Percentiles rank a stretch among this genome's conserved stretches.
These are phyloP conservation scores for Rutilus rutilus DNA, from an alignment of 2,113 vertebrate species.

Conservation along the genomic window DNA sequence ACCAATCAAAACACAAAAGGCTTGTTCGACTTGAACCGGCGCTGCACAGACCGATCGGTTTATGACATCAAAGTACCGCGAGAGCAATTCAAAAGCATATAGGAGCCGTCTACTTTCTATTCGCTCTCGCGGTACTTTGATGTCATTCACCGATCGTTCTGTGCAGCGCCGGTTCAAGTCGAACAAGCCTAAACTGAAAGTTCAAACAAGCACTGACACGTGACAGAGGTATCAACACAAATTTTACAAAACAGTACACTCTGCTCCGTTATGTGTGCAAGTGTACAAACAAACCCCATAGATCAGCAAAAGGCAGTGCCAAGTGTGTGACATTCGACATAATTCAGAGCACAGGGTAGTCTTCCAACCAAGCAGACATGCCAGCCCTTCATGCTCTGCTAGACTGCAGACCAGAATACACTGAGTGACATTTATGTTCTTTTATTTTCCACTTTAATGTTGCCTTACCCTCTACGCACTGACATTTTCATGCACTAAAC, in stretches of 20 bases:
- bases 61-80: no score
- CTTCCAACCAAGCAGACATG: conserved; percentile 67
- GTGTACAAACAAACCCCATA: conserved; percentile 47
- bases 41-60: no score
- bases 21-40: no score
- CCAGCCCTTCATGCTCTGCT: conserved; percentile 63
- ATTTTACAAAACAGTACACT: conserved; percentile 2
- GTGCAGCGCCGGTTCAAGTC: no score
- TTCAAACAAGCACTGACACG: no score
- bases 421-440: conserved; percentile 72
- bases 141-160: no score
- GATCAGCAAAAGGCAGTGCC: conserved; percentile 58
- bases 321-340: conserved; percentile 68
- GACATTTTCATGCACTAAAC: conserved; percentile 71
- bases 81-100: no score
- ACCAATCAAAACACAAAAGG: no score
- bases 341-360: conserved; percentile 67
- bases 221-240: not conserved
- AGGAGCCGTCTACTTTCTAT: no score
- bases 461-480: conserved; percentile 48
- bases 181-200: no score
- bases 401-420: conserved; percentile 67
- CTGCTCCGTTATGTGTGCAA: conserved; percentile 27
- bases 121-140: no score
- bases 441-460: conserved; percentile 60